phyloP scores from a whole-genome alignment of 2,888 invertebrate species.

The Lepas anatifera region DNA sequence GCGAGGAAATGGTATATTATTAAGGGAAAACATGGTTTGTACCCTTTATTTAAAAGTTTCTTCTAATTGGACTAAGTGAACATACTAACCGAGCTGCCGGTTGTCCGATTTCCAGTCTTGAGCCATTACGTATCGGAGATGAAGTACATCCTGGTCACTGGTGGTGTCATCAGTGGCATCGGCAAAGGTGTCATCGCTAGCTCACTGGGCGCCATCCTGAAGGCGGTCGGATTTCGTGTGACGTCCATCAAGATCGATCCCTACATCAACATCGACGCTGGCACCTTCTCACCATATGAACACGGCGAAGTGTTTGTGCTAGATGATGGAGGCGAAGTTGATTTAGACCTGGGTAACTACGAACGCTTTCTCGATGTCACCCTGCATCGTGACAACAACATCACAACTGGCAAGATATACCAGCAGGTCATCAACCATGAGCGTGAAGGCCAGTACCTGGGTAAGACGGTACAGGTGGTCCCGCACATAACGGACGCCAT shows the following conservation, averaged over 20 bases:
- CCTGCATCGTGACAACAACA: conserved; percentile 89
- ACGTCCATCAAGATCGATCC: conserved; percentile 99
- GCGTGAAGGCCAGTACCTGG: conserved; percentile 87
- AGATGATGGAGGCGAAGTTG: conserved; percentile 98
- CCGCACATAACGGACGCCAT: conserved; percentile 98
- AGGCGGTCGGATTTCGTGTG: conserved; percentile 87
- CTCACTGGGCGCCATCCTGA: conserved; percentile 88
- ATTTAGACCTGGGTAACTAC: conserved; percentile 98
- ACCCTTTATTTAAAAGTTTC: no score
- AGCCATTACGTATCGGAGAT: no score
- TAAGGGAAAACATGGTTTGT: no score
- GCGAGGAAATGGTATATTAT: no score
- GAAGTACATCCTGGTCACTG: conserved; percentile 97
- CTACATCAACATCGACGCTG: conserved; percentile 83
- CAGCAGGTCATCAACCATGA: conserved; percentile 89
- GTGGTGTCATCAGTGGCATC: conserved; percentile 97
- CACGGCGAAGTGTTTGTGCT: conserved; percentile 88
- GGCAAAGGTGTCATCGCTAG: conserved; percentile 93
- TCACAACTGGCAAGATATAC: conserved; percentile 98
- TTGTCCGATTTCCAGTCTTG: no score
- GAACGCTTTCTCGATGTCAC: conserved; percentile 95
- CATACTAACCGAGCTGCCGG: no score
- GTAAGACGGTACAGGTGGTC: conserved; percentile 95
- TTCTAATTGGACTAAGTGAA: no score
- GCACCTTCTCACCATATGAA: conserved; percentile 48